Conservation (phyloP, 1,140 invertebrate species). For the Choristoneura fumiferana region DNA sequence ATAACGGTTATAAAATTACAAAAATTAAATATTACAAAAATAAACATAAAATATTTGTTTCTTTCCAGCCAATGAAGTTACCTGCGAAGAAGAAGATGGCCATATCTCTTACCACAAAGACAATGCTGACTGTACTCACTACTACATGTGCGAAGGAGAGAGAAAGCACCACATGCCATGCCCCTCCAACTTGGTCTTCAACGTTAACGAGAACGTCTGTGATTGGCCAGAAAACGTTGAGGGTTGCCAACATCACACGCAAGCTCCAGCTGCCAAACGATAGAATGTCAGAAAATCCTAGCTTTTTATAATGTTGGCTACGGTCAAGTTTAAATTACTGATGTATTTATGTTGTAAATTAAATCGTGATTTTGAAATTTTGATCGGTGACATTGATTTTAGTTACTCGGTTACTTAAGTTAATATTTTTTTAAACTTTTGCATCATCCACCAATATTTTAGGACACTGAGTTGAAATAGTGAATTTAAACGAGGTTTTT, state of each 20-base stretch:
- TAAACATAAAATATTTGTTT: no score
- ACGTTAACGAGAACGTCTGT: conserved; percentile 95
- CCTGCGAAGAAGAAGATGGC: conserved; percentile 95
- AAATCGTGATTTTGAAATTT: no score
- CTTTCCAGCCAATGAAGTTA: conserved; percentile 88
- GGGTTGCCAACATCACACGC: conserved; percentile 90
- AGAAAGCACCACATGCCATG: conserved; percentile 98
- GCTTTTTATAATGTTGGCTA: conserved; percentile 24
- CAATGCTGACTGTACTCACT: conserved; percentile 94
- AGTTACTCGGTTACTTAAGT: no score
- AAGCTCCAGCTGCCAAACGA: conserved; percentile 83
- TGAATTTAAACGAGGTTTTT: no score
- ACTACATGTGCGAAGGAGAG: conserved; percentile 97
- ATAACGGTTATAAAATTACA: no score
- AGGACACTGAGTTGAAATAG: conserved; percentile 30
- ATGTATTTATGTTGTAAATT: conserved; percentile 6
- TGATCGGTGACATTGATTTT: no score
- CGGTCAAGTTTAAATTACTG: conserved; percentile 27
- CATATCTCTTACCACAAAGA: conserved; percentile 96
- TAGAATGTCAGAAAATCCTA: conserved; percentile 35
- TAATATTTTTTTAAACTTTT: neutral
- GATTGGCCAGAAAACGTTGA: conserved; percentile 98
- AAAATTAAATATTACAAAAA: no score
- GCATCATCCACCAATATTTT: conserved; percentile 35
- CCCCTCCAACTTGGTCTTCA: conserved; percentile 95